A percentile compares a stretch with the other conserved stretches of the same genome.
Conservation (phyloP, 2,797 vertebrate species). For the Lycodopsis pacificus region DNA sequence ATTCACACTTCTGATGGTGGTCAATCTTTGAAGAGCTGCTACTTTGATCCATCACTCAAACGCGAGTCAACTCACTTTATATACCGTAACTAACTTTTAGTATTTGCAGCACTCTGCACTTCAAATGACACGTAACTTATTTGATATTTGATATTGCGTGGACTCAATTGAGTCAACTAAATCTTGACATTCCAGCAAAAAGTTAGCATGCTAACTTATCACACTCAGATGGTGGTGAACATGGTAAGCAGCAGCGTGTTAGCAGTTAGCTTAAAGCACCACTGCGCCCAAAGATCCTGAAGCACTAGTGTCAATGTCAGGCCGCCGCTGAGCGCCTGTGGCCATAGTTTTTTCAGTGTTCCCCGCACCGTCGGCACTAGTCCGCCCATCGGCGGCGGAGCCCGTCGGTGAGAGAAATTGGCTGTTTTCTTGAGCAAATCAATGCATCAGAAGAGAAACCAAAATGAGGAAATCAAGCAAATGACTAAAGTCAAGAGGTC, state of each 20-base stretch:
- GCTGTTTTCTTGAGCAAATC: background rate
- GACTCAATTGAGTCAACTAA: background rate
- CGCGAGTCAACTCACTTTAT: constrained; percentile 24
- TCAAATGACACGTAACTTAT: background rate
- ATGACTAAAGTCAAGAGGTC: background rate
- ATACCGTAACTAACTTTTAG: background rate
- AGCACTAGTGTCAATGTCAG: background rate
- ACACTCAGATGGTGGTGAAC: background rate
- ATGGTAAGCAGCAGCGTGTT: background rate
- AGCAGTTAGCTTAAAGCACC: background rate
- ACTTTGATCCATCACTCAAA: constrained; percentile 39
- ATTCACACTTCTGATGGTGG: constrained; percentile 31
- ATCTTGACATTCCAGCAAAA: background rate
- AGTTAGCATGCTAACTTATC: too few relatives aligned
- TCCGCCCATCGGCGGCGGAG: background rate
- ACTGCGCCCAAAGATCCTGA: background rate
- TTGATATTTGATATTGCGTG: background rate
- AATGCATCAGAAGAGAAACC: background rate
- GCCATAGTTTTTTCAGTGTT: background rate
- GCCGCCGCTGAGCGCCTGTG: background rate
- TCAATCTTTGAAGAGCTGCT: constrained; percentile 44
- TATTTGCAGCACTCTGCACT: background rate
- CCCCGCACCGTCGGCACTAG: background rate
- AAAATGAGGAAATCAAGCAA: background rate
- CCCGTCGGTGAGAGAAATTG: background rate